Evolutionary conservation across 2,113 vertebrate species (phyloP), one percentile per base, ranked within the genome.

Genomic region (Hiodon alosoides): DNA sequence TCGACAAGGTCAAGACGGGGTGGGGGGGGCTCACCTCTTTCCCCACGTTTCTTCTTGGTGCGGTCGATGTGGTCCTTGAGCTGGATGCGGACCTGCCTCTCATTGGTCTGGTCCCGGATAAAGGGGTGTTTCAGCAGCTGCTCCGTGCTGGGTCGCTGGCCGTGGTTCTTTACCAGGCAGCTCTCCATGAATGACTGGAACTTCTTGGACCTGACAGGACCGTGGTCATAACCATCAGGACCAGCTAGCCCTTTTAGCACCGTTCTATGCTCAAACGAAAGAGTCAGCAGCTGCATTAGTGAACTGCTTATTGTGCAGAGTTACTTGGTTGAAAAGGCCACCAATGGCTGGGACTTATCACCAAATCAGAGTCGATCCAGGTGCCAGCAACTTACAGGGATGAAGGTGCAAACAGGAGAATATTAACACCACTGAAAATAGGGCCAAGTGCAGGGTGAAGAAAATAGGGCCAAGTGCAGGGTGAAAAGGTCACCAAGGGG

Each of bases 11-110:
- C 58, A 3, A 14, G 9, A 13, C 4, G 31, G 13, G 8, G 62
- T 7, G 8, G 4, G 3, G 62, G 62, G 50, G 57, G 65, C 82
- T 77, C 68, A 96, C 94, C 94, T 89, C 93, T 93, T 87, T 98
- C 96, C 3, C 96, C 96, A 80, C 97, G 78, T 83, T 96, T 97
- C 91, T 99, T 98, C 88, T 98, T 98, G 81, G 97, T 99, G 79
- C 97, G 93, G 79, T 98, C 97, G 14, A 98, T 99, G 83, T 99
- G 97, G 89, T 99, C 97, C 89, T 99, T 99, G 70, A 99, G 96
- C 87, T 99, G 97, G 81, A 99, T 99, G 85, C 96, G 96, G 87
- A 99, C 94, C 90, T 98, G 96, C 73, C 97, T 88, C 69, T 99
- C 96, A 1, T 99, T 98, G 77, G 95, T 94, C 5, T 98, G 95